These are phyloP conservation scores for Holacanthus passer DNA, from an alignment of 2,113 vertebrate genomes.

Conservation along the genomic window DNA sequence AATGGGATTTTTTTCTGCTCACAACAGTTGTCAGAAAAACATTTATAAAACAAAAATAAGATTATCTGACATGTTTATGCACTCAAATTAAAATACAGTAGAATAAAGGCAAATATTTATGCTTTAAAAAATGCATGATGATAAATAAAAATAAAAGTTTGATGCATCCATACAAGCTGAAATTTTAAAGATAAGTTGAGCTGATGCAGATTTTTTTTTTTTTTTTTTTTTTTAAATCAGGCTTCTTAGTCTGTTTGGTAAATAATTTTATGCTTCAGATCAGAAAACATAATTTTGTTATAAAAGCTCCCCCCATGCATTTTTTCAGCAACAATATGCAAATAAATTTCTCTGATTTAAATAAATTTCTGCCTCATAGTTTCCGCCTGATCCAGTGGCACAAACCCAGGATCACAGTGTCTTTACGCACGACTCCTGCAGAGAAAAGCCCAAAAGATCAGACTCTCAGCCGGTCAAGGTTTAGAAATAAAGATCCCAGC, in stretches of 20 bases:
- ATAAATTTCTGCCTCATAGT: not conserved
- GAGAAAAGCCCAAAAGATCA: not conserved
- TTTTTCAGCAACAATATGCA: not conserved
- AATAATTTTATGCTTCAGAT: not conserved
- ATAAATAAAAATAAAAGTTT: not conserved
- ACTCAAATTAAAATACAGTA: not conserved
- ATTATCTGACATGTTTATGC: not conserved
- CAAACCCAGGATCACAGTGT: not conserved
- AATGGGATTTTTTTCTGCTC: too few species aligned
- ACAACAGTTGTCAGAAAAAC: not conserved
- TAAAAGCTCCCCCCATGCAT: not conserved
- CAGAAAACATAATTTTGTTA: not conserved
- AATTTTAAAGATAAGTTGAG: not conserved
- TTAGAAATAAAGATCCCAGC: constrained; percentile 22
- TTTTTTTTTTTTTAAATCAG: too few species aligned
- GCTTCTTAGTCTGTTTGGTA: not conserved
- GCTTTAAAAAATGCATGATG: not conserved
- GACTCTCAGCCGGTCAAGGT: not conserved
- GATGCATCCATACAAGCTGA: not conserved
- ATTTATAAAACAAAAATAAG: not conserved
- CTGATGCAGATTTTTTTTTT: too few species aligned
- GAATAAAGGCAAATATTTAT: not conserved
- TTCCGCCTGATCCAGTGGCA: too few species aligned
- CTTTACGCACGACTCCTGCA: constrained; percentile 14
- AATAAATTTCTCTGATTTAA: not conserved